These are phyloP conservation scores for Heliconius hewitsoni DNA, from an alignment of 1,140 invertebrate species.

Conservation along the genomic window DNA sequence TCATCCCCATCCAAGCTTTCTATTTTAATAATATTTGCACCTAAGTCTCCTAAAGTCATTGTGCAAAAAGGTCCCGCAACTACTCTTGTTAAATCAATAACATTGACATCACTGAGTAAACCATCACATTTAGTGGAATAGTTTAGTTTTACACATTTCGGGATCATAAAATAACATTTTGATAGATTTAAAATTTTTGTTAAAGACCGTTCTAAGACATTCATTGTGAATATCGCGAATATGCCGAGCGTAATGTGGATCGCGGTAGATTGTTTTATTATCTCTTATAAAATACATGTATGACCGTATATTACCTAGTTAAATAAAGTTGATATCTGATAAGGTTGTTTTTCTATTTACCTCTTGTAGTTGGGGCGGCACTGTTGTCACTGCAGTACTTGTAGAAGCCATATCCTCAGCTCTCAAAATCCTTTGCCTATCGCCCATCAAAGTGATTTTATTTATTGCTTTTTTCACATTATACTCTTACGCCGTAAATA, in stretches of 20 bases:
- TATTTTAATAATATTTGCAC: conserved; percentile 96
- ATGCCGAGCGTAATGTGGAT: background rate
- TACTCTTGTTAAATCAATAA: conserved; percentile 93
- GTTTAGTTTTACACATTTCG: background rate
- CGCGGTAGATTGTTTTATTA: background rate
- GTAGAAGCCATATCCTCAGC: conserved; percentile 73
- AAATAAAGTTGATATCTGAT: conserved; percentile 54
- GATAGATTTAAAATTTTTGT: conserved; percentile 9
- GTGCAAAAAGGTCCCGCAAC: conserved; percentile 93
- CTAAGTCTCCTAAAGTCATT: conserved; percentile 96
- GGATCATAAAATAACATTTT: conserved; percentile 16
- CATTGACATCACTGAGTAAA: conserved; percentile 83
- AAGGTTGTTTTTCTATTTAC: conserved; percentile 57
- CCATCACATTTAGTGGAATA: conserved; percentile 47
- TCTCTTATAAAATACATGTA: conserved; percentile 29
- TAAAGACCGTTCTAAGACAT: conserved; percentile 8
- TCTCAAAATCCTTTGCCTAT: conserved; percentile 48
- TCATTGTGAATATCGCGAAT: conserved; percentile 22
- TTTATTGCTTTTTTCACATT: conserved; percentile 52
- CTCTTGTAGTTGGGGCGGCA: conserved; percentile 66
- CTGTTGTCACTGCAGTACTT: conserved; percentile 68
- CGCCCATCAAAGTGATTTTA: conserved; percentile 60
- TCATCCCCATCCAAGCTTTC: conserved; percentile 94
- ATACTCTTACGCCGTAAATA: conserved; percentile 33
- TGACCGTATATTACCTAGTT: conserved; percentile 51